Percentiles rank a stretch among this genome's conserved stretches.
Conservation (phyloP, 2,113 vertebrate genomes). For the Prinia subflava region DNA sequence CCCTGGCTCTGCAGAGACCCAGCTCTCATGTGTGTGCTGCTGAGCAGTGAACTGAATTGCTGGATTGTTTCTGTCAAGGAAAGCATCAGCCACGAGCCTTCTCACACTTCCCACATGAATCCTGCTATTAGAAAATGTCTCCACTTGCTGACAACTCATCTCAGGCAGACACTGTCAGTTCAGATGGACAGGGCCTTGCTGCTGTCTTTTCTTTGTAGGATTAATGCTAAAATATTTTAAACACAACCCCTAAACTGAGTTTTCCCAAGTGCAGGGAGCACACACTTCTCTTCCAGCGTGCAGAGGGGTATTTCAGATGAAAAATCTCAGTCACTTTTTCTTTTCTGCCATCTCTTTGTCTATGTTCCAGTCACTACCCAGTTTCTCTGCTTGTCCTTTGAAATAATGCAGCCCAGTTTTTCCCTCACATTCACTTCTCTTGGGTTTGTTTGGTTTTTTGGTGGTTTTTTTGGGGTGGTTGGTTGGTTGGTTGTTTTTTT, state of each 20-base stretch:
- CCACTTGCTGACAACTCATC: not conserved
- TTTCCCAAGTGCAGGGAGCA: not conserved
- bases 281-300: not conserved
- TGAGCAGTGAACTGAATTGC: not conserved
- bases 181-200: not conserved
- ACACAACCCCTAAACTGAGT: not conserved
- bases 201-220: not conserved
- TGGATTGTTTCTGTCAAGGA: not conserved
- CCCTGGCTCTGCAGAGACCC: not conserved
- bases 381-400: not conserved
- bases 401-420: not conserved
- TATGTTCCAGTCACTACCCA: not conserved
- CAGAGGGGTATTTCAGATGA: not conserved
- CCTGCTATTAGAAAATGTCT: not conserved
- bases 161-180: not conserved
- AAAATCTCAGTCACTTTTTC: not conserved
- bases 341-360: not conserved
- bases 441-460: not conserved
- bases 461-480: too few species aligned
- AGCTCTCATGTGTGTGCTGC: not conserved
- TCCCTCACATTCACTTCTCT: not conserved
- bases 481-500: not conserved
- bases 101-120: not conserved
- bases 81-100: not conserved
- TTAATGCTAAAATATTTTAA: not conserved